Evolutionary conservation across 2,797 vertebrate species (phyloP), one percentile per base, ranked within the genome.

Genomic region (Phylloscopus collybita): DNA sequence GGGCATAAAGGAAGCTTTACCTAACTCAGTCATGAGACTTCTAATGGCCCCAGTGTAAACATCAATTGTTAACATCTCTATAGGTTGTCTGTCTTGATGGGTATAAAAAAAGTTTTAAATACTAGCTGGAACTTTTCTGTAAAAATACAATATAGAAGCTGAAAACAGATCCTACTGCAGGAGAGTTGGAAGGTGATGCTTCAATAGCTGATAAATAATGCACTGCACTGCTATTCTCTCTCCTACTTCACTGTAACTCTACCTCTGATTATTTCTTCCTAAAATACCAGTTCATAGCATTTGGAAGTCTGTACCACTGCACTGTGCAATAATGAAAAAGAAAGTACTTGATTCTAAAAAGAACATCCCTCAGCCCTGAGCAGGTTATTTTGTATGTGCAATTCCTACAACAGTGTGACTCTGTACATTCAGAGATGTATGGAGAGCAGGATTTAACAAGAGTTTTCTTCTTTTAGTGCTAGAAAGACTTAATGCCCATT

Each of bases 191-290:
- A 92, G 44, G 51, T 67, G 51, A 91, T 88, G 61, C 42, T 69
- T 93, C 53, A 38, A 14, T 11, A 88, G 57, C 60, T 93, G 80
- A 96, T 97, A 92, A 97, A 97, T 97, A 96, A 97, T 97, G 94
- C 45, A 96, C 40, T 50, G 50, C 73, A 87, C 69, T 91, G 86
- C 47, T 87, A 16, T 73, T 91, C 64, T 94, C 86, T 61, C 30
- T 36, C 25, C 49, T 57, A 3, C 74, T 83, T 82, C 67, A 80
- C 66, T 92, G 92, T 78, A 95, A 95, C 29, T 72, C 36, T 78
- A 84, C 42, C 89, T 62, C 80, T 47, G 21, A 11, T 60, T 88
- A 57, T 54, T 93, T 76, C 66, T 90, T 81, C 36, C 49, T 56
- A 38, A 86, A 93, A 36, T 64, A 92, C 45, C 36, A 57, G 16